phyloP scores from a whole-genome alignment of 2,797 vertebrate species.

The Brotogeris chrysoptera region DNA sequence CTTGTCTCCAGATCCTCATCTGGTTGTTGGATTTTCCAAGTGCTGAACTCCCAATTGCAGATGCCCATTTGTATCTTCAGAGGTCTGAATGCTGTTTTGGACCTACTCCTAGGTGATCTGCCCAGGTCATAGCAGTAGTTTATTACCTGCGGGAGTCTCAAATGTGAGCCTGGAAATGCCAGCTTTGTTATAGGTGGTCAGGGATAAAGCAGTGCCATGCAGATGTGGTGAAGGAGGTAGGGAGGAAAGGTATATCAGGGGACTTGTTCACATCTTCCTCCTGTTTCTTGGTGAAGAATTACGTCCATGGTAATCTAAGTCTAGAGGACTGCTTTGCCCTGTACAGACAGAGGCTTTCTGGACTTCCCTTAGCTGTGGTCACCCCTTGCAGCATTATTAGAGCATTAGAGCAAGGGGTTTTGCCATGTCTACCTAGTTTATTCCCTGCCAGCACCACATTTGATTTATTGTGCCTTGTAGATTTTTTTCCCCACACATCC shows the following conservation, averaged over 20 bases:
- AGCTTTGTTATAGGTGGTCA: background rate
- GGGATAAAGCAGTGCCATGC: background rate
- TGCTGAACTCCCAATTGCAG: background rate
- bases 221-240: background rate
- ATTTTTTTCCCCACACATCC: background rate
- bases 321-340: background rate
- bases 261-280: background rate
- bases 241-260: background rate
- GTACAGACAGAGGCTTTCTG: background rate
- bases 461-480: conserved; percentile 7
- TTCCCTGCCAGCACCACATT: background rate
- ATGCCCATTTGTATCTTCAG: background rate
- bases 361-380: background rate
- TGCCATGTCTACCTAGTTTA: background rate
- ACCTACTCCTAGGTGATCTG: background rate
- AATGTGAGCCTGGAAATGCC: background rate
- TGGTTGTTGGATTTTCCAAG: background rate
- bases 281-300: background rate
- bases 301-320: background rate
- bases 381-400: background rate
- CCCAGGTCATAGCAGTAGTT: background rate
- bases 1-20: background rate
- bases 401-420: background rate
- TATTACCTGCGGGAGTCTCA: background rate
- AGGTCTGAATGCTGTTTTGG: background rate